These are phyloP conservation scores for Limonius californicus DNA, from an alignment of 1,140 invertebrate genomes.

Conservation along the genomic window DNA sequence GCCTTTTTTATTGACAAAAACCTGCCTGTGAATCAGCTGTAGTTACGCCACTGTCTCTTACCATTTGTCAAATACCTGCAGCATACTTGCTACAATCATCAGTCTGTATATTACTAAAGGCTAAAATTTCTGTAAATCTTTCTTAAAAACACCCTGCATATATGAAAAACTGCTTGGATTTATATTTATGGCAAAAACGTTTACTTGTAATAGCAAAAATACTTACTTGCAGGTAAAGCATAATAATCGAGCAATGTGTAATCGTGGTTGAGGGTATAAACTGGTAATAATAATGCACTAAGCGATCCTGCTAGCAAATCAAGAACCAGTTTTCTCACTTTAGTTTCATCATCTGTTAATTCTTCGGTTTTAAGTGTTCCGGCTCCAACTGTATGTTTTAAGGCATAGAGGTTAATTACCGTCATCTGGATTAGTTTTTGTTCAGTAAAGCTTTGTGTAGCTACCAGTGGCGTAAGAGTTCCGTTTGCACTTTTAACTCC, in stretches of 20 bases:
- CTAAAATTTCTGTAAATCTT: too few species aligned
- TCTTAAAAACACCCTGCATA: too few species aligned
- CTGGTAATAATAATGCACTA: slow-evolving; percentile 67
- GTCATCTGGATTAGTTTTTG: slow-evolving; percentile 74
- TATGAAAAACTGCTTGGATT: slow-evolving; percentile 11
- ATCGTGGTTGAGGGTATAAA: slow-evolving; percentile 61
- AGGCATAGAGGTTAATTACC: slow-evolving; percentile 69
- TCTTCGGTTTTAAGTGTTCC: slow-evolving; percentile 46
- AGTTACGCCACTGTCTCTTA: too few species aligned
- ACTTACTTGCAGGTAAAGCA: slow-evolving; percentile 65
- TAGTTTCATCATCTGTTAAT: slow-evolving; percentile 53
- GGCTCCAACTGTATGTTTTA: slow-evolving; percentile 57
- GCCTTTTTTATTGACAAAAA: too few species aligned
- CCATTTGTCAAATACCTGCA: too few species aligned
- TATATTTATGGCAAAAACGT: slow-evolving; percentile 6
- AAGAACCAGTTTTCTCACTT: slow-evolving; percentile 56
- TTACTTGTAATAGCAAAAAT: neutral
- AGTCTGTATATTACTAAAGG: too few species aligned
- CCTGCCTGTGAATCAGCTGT: too few species aligned
- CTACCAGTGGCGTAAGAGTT: slow-evolving; percentile 68
- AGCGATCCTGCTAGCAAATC: slow-evolving; percentile 65
- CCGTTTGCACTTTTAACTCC: slow-evolving; percentile 62
- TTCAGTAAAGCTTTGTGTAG: slow-evolving; percentile 70
- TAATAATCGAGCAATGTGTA: slow-evolving; percentile 60
- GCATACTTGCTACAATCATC: too few species aligned